These are phyloP conservation scores for Fregata magnificens DNA, from an alignment of 2,113 vertebrate genomes.

Conservation along the genomic window DNA sequence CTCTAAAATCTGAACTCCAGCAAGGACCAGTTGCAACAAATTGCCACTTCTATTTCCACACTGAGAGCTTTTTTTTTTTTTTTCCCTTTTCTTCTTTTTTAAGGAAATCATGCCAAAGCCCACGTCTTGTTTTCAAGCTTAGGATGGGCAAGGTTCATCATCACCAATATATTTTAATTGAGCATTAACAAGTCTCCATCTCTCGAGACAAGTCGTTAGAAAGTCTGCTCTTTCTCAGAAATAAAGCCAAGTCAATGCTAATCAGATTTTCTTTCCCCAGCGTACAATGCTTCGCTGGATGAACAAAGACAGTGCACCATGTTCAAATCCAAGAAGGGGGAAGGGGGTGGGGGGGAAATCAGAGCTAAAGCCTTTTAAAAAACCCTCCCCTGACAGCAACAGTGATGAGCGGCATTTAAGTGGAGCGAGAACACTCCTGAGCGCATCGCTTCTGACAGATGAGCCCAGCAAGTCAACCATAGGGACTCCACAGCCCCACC, in stretches of 20 bases:
- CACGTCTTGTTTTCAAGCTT: background rate
- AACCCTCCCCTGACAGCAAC: background rate
- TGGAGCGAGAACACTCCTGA: background rate
- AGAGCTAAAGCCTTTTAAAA: background rate
- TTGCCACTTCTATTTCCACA: background rate
- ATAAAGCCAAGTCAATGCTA: background rate
- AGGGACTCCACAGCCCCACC: background rate
- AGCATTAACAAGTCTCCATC: background rate
- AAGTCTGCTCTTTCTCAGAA: background rate
- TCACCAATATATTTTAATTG: background rate
- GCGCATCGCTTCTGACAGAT: slow-evolving; percentile 9
- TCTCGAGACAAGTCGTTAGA: background rate
- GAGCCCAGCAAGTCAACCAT: slow-evolving; percentile 43
- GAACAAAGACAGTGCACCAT: background rate
- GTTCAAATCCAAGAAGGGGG: background rate
- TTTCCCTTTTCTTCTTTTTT: background rate
- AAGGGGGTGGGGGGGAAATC: rapidly evolving
- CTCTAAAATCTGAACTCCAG: background rate
- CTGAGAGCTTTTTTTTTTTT: background rate
- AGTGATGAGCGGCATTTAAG: background rate
- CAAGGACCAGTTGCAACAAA: background rate
- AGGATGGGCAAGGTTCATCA: background rate
- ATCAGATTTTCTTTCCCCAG: background rate
- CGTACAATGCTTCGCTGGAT: rapidly evolving
- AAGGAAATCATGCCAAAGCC: background rate